A percentile compares a stretch with the other conserved stretches of the same genome.
Conservation (phyloP, 2,888 invertebrate genomes). For the Sepioteuthis lessoniana region DNA sequence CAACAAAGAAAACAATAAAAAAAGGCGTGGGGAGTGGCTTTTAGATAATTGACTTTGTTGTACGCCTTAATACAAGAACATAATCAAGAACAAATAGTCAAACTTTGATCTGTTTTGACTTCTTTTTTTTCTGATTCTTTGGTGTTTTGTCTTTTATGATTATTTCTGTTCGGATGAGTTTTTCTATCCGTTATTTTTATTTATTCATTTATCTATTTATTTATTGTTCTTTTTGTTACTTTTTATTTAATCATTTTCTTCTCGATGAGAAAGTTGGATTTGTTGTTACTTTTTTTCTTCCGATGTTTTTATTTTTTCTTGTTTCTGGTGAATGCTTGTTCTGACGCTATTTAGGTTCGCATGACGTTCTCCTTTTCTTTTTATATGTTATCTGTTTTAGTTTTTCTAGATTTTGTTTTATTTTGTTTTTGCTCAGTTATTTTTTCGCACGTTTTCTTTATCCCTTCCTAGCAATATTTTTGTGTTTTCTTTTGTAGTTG, state of each 20-base stretch:
- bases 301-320: not conserved
- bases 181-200: not conserved
- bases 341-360: constrained; percentile 33
- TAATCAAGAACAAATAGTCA: constrained; percentile 33
- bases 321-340: not conserved
- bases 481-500: not conserved
- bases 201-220: not conserved
- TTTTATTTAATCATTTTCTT: not conserved
- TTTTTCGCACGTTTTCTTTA: not conserved
- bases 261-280: not conserved
- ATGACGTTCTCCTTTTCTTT: not conserved
- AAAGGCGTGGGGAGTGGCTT: not conserved
- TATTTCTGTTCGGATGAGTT: not conserved
- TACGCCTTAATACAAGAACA: not conserved
- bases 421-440: not conserved
- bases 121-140: not conserved
- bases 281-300: not conserved
- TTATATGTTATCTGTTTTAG: not conserved
- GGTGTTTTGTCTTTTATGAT: not conserved
- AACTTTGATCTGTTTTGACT: constrained; percentile 33
- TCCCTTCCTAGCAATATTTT: not conserved
- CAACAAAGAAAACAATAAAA: constrained; percentile 25
- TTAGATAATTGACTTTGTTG: constrained; percentile 33
- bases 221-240: not conserved
- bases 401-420: not conserved